Conservation (phyloP, 64 coral and sea anemone genomes). For the Actinia equina region DNA sequence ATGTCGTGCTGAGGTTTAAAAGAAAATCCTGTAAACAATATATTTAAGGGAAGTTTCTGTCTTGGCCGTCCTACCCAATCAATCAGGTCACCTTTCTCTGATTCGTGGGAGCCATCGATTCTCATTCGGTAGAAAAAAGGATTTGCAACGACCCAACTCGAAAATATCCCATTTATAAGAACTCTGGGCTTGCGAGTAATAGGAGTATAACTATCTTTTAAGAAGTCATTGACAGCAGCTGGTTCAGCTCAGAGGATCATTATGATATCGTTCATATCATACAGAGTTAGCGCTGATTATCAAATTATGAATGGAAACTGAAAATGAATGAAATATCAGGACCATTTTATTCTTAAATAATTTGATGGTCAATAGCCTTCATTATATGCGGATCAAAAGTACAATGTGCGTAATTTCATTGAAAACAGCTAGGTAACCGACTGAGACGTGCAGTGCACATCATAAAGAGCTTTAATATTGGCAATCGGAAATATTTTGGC, state of each 20-base stretch:
- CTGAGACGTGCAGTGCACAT: too few species aligned
- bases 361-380: background rate
- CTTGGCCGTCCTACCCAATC: background rate
- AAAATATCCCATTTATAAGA: too few species aligned
- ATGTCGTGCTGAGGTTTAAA: background rate
- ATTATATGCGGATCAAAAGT: background rate
- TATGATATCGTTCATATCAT: background rate
- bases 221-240: too few species aligned
- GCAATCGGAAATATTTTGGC: too few species aligned
- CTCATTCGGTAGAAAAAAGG: background rate
- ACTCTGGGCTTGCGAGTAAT: background rate
- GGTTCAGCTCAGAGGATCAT: background rate
- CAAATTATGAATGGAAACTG: background rate
- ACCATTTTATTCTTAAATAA: background rate
- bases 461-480: too few species aligned
- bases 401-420: too few species aligned
- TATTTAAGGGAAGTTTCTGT: background rate
- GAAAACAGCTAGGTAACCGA: too few species aligned
- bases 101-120: background rate
- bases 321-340: background rate
- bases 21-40: background rate
- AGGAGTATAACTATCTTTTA: too few species aligned
- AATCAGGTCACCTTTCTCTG: background rate
- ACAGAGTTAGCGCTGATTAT: background rate
- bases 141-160: background rate